These are phyloP conservation scores for Morpho achilles DNA, from an alignment of 2,888 invertebrate species.

Conservation along the genomic window DNA sequence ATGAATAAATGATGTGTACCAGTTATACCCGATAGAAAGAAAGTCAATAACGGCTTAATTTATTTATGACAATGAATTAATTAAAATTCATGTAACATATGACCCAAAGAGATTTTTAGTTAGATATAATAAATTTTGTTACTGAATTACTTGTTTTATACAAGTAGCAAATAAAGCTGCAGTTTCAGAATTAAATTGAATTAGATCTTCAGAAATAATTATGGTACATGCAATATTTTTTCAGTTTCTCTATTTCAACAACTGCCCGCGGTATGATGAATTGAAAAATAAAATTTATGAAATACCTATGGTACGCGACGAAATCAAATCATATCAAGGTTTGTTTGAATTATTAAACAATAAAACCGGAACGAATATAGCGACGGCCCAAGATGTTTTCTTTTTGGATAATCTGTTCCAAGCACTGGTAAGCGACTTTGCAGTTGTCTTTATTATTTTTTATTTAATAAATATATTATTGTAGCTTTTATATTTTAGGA, in stretches of 20 bases:
- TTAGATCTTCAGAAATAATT: too few relatives aligned
- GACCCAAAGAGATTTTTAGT: too few relatives aligned
- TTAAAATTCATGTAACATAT: too few relatives aligned
- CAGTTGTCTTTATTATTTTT: background rate
- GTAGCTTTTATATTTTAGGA: constrained; percentile 40
- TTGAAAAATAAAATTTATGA: constrained; percentile 47
- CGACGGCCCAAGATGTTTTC: constrained; percentile 61
- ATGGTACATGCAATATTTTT: constrained; percentile 26
- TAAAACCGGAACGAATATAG: constrained; percentile 55
- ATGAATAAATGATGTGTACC: too few relatives aligned
- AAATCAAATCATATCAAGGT: constrained; percentile 43
- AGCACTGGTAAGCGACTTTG: constrained; percentile 51
- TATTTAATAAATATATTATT: background rate
- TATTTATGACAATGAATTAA: too few relatives aligned
- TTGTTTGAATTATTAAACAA: constrained; percentile 48
- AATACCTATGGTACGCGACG: constrained; percentile 44
- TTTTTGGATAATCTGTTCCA: constrained; percentile 68
- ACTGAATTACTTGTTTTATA: too few relatives aligned
- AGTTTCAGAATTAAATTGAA: too few relatives aligned
- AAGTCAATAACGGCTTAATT: too few relatives aligned
- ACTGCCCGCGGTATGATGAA: constrained; percentile 55
- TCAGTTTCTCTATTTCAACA: constrained; percentile 65
- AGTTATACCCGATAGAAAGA: too few relatives aligned
- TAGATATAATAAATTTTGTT: too few relatives aligned
- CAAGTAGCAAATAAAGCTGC: too few relatives aligned